Conservation (phyloP, 2,888 invertebrate species). For the Poecilobothrus nobilitatus region DNA sequence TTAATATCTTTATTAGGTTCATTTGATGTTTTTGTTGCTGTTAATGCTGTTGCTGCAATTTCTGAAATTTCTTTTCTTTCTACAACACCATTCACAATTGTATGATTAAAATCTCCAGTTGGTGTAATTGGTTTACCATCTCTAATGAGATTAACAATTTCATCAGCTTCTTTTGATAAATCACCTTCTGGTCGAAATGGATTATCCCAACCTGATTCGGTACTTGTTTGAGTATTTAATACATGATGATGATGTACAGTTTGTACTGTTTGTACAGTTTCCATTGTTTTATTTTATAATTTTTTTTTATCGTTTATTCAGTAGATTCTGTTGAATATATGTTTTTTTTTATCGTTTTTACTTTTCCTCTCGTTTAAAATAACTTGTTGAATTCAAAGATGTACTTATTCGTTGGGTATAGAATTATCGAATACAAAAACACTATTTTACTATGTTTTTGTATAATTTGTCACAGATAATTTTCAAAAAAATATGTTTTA, state of each 20-base stretch:
- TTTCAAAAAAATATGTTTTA: too few relatives aligned
- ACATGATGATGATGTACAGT: not conserved
- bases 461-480: too few relatives aligned
- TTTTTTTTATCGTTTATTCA: not conserved
- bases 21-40: not conserved
- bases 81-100: slow-evolving; percentile 40
- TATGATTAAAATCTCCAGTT: slow-evolving; percentile 37
- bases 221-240: slow-evolving; percentile 49
- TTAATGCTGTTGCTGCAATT: not conserved
- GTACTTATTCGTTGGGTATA: not conserved
- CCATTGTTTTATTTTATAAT: not conserved
- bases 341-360: not conserved
- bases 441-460: too few relatives aligned
- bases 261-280: not conserved
- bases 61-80: slow-evolving; percentile 42
- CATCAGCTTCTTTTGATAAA: slow-evolving; percentile 80
- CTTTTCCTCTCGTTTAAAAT: not conserved
- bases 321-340: not conserved
- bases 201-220: slow-evolving; percentile 95
- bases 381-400: not conserved
- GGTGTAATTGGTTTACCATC: slow-evolving; percentile 45
- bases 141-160: slow-evolving; percentile 67
- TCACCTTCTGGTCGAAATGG: slow-evolving; percentile 96
- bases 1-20: not conserved
- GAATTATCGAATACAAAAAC: not conserved